These are phyloP conservation scores for Mastacembelus armatus DNA, from an alignment of 2,797 vertebrate species.

Conservation along the genomic window DNA sequence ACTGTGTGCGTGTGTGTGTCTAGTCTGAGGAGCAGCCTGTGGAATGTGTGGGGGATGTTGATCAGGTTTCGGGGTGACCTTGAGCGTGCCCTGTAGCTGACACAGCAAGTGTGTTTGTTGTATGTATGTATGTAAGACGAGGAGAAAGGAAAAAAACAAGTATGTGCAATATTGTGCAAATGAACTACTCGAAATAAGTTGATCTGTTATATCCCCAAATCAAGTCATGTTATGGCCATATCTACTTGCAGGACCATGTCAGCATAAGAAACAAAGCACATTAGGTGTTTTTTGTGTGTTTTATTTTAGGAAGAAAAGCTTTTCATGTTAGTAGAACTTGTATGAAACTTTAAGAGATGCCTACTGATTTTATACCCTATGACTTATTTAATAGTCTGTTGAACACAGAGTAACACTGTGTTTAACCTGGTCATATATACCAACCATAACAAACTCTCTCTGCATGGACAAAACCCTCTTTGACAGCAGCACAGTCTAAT, in stretches of 20 bases:
- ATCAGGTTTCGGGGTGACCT: constrained; percentile 87
- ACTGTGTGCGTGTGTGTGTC: constrained; percentile 22
- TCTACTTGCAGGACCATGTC: background rate
- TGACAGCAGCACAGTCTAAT: background rate
- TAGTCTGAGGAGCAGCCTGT: constrained; percentile 68
- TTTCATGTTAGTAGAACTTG: background rate
- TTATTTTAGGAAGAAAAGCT: background rate
- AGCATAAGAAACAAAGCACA: background rate
- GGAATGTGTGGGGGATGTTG: constrained; percentile 85
- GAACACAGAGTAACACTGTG: constrained; percentile 16
- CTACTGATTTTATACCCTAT: constrained; percentile 31
- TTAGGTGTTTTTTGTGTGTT: background rate
- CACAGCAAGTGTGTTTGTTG: constrained; percentile 81
- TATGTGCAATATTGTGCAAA: background rate
- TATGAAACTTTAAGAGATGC: background rate
- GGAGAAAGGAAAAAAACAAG: background rate
- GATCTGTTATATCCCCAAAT: background rate
- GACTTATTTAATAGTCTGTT: constrained; percentile 28
- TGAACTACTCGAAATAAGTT: background rate
- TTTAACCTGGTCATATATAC: constrained; percentile 18
- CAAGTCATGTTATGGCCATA: background rate
- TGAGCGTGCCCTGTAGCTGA: constrained; percentile 80
- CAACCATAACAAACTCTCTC: background rate
- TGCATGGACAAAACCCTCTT: constrained; percentile 1
- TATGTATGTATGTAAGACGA: constrained; percentile 7